Base-by-base conservation (phyloP, 2,888 invertebrate genomes). In the Schrankia costaestrigalis region DNA sequence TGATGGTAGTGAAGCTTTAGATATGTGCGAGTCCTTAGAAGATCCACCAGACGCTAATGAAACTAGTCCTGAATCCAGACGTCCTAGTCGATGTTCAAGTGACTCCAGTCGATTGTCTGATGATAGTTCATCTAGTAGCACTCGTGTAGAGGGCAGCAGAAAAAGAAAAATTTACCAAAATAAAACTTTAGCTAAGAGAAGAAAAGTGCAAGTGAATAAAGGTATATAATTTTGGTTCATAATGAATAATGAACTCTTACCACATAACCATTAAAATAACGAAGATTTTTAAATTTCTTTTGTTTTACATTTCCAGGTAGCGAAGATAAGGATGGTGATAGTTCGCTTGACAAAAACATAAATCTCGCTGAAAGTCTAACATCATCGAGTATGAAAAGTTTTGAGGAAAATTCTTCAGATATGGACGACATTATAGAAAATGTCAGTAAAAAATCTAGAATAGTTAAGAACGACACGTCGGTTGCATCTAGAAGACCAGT, bases 401-500 rank as follows among this genome's bases (percentile, higher is more conserved):
- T 74, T 60, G 90, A 86, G 67, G 86, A 85, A 51, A 85, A 84
- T 63, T 85, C 86, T 1, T 86, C 86, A n/a, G 86, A 86, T 36
- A 57, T 83, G 22, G 87, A 87, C 40, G 86, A 85, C 24, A 37
- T 70, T 34, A 76, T 77, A 11, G 80, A 82, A n/a, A 79, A 66
- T 50, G 39, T 59, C 33, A 38, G 55, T 9, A 84, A 78, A 47
- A 73, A 59, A 31, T 44, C n/a, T n/a, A n/a, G 45, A 22, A 36
- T 40, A 13, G 35, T 26, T 15, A 30, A 37, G 17, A 63, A 63
- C 26, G 52, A 59, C 21, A 38, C 39, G 2, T 38, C 78, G 5
- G 69, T 78, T 11, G 67, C 77, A n/a, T 79, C 78, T 5, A 73
- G 85, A 29, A 82, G 92, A 46, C 92, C 93, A 1, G 89, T 91